Percentiles rank a stretch among this genome's conserved stretches.
phyloP scores from a whole-genome alignment of 2,113 vertebrate species.

The Formicarius rufipectus region DNA sequence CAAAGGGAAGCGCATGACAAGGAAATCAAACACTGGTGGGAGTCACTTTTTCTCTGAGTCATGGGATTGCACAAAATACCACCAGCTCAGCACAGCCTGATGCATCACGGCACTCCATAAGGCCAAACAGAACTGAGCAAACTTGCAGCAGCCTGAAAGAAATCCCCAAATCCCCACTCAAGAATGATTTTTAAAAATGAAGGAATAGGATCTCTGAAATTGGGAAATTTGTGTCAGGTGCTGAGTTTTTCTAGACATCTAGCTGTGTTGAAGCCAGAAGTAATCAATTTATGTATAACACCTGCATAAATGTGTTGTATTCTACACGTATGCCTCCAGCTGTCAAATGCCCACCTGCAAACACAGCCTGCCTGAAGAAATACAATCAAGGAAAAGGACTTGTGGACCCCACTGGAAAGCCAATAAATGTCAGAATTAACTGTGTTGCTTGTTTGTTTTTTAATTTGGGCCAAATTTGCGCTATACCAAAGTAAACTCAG shows the following conservation, averaged over 20 bases:
- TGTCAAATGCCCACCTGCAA: background rate
- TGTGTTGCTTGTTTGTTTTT: no score
- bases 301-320: background rate
- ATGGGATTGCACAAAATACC: background rate
- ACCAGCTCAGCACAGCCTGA: accelerated
- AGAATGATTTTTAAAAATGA: background rate
- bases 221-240: background rate
- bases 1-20: background rate
- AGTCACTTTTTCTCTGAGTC: background rate
- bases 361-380: background rate
- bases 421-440: background rate
- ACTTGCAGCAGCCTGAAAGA: background rate
- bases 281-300: accelerated
- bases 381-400: background rate
- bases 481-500: background rate
- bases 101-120: background rate
- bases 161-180: accelerated
- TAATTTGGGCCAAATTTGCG: background rate
- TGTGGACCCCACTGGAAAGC: background rate
- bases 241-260: background rate
- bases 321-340: background rate
- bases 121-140: background rate
- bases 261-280: background rate
- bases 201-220: background rate
- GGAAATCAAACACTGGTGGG: background rate